Base-by-base conservation (phyloP, 2,797 vertebrate genomes). In the Clarias laeviceps region DNA sequence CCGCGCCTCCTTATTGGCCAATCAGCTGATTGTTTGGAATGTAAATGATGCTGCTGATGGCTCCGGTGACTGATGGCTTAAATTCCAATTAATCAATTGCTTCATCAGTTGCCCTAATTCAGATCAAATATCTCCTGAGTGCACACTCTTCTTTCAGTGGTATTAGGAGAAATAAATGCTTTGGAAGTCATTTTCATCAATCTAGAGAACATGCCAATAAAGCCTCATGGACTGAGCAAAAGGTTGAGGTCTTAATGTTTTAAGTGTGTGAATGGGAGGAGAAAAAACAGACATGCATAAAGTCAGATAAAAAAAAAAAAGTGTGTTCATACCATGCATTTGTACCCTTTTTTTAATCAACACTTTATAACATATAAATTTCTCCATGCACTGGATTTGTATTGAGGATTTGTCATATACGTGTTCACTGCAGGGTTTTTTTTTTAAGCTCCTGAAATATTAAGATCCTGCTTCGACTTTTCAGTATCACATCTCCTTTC, bases 51-150 rank as follows among this genome's bases (percentile, higher is more conserved):
- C 95, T 96, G 94, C 93, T 97, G 95, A 97, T 97, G 95, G 96
- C 96, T 96, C 96, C 93, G 93, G 95, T 98, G 97, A 97, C 96
- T 96, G 96, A 98, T 97, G 97, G 97, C 96, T 98, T 97, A 95
- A 97, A 97, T 98, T 97, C 96, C 97, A 97, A 97, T 99, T 97
- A 97, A 98, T 99, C 97, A 98, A 96, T 98, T 96, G 96, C 95
- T 98, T 97, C 96, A 96, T 98, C 92, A 93, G 95, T 97, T 98
- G 96, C 95, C 95, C 96, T 97, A 97, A 98, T 98, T 98, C 97
- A 97, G 97, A 97, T 98, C 96, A 98, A 97, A 96, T 98, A 96
- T 97, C 97, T 97, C 95, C 94, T 94, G 95, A 97, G 96, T 95
- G 95, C 95, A 94, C 94, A 94, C 90, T 94, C 92, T 93, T 96